phyloP scores from a whole-genome alignment of 2,888 invertebrate species.

The Sarcophaga rosellei region DNA sequence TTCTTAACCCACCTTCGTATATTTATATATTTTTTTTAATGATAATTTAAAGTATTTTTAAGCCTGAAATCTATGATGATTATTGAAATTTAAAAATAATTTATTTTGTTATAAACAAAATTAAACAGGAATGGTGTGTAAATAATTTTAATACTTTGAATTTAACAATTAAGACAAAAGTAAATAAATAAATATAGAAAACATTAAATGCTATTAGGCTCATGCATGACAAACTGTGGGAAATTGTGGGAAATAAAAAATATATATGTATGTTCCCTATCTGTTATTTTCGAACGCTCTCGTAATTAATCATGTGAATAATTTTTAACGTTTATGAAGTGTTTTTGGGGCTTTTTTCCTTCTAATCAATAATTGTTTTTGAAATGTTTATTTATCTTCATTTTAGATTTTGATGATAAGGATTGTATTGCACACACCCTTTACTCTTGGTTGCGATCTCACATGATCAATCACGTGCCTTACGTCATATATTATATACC shows the following conservation, averaged over 20 bases:
- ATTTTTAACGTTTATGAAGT: no score
- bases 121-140: no score
- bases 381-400: no score
- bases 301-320: not conserved
- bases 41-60: no score
- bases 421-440: no score
- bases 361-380: no score
- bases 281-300: not conserved
- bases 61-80: no score
- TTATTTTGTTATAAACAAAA: not conserved
- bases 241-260: not conserved
- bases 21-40: no score
- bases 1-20: no score
- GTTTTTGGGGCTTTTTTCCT: no score
- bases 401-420: no score
- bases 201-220: not conserved
- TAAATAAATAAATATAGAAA: not conserved
- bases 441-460: conserved; percentile 29
- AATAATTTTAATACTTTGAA: not conserved
- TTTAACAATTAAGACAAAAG: not conserved
- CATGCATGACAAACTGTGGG: not conserved
- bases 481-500: conserved; percentile 70
- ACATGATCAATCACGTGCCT: conserved; percentile 78
- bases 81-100: not conserved
- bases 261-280: no score